Conservation (phyloP, 2,888 invertebrate species). For the Cheilosia urbana region DNA sequence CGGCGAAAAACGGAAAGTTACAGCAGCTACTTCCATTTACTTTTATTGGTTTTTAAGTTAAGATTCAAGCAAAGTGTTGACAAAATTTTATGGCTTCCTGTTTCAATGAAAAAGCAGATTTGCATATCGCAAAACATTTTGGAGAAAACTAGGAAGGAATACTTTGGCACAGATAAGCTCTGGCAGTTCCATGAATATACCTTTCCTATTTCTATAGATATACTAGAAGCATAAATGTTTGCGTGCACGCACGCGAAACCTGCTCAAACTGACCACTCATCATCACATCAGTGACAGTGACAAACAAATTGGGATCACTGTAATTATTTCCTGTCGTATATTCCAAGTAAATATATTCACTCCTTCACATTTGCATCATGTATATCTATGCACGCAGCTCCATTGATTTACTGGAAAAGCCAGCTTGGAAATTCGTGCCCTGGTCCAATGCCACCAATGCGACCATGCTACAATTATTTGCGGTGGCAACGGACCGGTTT, state of each 20-base stretch:
- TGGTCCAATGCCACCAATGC: conserved; percentile 70
- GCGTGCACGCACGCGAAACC: conserved; percentile 4
- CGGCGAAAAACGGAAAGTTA: no score
- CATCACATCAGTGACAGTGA: conserved; percentile 27
- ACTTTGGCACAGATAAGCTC: background rate
- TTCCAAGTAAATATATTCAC: background rate
- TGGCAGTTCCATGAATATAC: background rate
- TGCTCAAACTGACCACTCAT: background rate
- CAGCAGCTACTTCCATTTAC: no score
- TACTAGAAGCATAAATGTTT: background rate
- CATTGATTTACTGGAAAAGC: conserved; percentile 21
- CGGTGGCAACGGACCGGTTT: conserved; percentile 42
- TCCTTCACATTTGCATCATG: background rate
- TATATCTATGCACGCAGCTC: background rate
- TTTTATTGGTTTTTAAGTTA: no score
- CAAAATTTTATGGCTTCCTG: no score
- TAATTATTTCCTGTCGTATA: conserved; percentile 38
- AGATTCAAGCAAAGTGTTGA: no score
- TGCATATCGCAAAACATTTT: conserved; percentile 2
- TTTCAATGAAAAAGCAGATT: background rate
- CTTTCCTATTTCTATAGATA: background rate
- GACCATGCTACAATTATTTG: conserved; percentile 50
- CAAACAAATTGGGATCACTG: conserved; percentile 32
- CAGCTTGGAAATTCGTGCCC: conserved; percentile 35
- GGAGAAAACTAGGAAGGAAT: conserved; percentile 19